phyloP scores from a whole-genome alignment of 2,888 invertebrate genomes.

The Heliconius hortense region DNA sequence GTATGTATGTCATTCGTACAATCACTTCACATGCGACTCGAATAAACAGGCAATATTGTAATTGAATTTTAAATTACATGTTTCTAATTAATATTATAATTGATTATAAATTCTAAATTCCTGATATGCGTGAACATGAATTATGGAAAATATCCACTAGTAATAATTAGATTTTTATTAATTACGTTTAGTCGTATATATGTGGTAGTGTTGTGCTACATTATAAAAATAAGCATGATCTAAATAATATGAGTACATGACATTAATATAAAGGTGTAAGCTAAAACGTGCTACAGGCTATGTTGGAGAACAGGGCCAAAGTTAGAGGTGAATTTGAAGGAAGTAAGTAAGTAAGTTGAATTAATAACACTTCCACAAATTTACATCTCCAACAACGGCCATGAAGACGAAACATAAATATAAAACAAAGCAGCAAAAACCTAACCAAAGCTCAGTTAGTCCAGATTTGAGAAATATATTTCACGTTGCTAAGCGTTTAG shows the following conservation, averaged over 20 bases:
- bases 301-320: constrained; percentile 1
- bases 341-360: too few relatives aligned
- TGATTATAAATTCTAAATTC: constrained; percentile 37
- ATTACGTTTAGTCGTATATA: constrained; percentile 10
- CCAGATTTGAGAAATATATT: constrained; percentile 82
- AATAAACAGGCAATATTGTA: constrained; percentile 35
- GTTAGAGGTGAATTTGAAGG: not conserved
- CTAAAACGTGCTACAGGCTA: constrained; percentile 4
- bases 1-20: constrained; percentile 1
- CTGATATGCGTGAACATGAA: constrained; percentile 36
- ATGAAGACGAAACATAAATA: constrained; percentile 8
- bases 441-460: constrained; percentile 73
- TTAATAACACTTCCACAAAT: not conserved
- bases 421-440: constrained; percentile 42
- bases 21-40: constrained; percentile 17
- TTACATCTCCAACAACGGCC: not conserved
- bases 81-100: constrained; percentile 37
- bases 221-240: constrained; percentile 5
- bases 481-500: constrained; percentile 76
- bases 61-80: constrained; percentile 36
- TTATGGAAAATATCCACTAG: constrained; percentile 37
- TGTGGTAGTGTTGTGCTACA: not conserved
- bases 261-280: constrained; percentile 8
- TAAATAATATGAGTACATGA: constrained; percentile 4
- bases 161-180: constrained; percentile 31